Evolutionary conservation across 2,113 vertebrate genomes (phyloP).

Genomic region (Sinocyclocheilus maitianheensis): DNA sequence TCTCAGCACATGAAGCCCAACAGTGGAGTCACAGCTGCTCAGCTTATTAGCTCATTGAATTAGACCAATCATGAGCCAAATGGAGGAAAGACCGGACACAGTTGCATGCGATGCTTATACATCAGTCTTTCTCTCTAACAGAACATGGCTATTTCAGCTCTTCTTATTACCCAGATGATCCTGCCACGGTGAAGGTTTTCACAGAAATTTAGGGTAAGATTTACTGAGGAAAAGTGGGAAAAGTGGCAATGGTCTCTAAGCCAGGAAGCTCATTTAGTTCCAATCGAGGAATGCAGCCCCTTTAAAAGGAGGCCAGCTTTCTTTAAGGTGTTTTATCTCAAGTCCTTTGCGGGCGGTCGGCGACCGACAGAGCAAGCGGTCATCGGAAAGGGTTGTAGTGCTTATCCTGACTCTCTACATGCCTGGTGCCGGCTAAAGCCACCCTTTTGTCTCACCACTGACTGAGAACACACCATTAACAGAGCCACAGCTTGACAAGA

Average conservation of each 20-base stretch:
- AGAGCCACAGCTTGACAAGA: slow-evolving; percentile 72
- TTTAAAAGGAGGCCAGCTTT: neutral
- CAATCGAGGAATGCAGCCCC: neutral
- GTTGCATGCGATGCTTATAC: slow-evolving; percentile 46
- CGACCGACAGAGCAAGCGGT: slow-evolving; percentile 18
- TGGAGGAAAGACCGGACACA: slow-evolving; percentile 63
- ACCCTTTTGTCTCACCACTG: slow-evolving; percentile 65
- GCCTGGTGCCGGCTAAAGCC: slow-evolving; percentile 18
- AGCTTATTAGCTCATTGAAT: slow-evolving; percentile 75
- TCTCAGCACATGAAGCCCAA: slow-evolving; percentile 49
- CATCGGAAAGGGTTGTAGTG: slow-evolving; percentile 42
- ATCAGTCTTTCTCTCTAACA: slow-evolving; percentile 37
- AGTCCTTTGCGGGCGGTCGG: slow-evolving; percentile 8
- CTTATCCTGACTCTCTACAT: slow-evolving; percentile 45
- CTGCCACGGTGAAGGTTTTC: neutral
- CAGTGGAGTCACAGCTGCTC: slow-evolving; percentile 74
- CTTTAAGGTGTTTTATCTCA: neutral
- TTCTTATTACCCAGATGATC: slow-evolving; percentile 30
- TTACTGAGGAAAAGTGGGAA: neutral
- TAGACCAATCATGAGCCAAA: slow-evolving; percentile 71
- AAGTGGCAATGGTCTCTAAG: neutral
- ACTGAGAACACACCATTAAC: slow-evolving; percentile 70
- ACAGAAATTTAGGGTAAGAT: neutral
- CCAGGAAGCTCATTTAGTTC: neutral
- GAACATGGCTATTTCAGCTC: slow-evolving; percentile 46